phyloP scores from a whole-genome alignment of 2,113 vertebrate genomes.

The Albula goreensis region DNA sequence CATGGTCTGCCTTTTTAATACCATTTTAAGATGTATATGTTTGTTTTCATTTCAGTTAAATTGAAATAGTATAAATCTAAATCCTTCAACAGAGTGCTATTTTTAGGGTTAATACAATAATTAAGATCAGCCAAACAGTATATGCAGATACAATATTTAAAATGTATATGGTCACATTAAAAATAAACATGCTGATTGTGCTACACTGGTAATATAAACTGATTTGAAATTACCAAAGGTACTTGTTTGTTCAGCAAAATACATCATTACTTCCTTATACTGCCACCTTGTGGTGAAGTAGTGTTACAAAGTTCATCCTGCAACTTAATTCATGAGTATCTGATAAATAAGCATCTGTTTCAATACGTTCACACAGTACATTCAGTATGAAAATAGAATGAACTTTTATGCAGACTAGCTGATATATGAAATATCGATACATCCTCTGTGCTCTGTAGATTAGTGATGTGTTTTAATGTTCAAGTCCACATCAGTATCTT shows the following conservation, averaged over 20 bases:
- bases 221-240: too few relatives aligned
- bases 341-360: not conserved
- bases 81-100: too few relatives aligned
- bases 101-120: too few relatives aligned
- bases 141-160: too few relatives aligned
- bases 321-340: not conserved
- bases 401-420: not conserved
- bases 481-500: too few relatives aligned
- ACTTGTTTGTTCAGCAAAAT: not conserved
- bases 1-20: too few relatives aligned
- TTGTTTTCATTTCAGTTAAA: too few relatives aligned
- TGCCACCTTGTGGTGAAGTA: conserved; percentile 40
- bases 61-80: too few relatives aligned
- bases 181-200: not conserved
- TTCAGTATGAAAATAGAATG: not conserved
- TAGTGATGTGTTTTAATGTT: not conserved
- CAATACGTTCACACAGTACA: not conserved
- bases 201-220: not conserved
- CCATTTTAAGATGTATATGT: too few relatives aligned
- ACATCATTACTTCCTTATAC: conserved; percentile 25
- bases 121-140: too few relatives aligned
- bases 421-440: not conserved
- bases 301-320: not conserved
- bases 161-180: not conserved
- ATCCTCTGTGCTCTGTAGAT: not conserved